Conservation (phyloP, 1,140 invertebrate species). For the Drosophila mauritiana region DNA sequence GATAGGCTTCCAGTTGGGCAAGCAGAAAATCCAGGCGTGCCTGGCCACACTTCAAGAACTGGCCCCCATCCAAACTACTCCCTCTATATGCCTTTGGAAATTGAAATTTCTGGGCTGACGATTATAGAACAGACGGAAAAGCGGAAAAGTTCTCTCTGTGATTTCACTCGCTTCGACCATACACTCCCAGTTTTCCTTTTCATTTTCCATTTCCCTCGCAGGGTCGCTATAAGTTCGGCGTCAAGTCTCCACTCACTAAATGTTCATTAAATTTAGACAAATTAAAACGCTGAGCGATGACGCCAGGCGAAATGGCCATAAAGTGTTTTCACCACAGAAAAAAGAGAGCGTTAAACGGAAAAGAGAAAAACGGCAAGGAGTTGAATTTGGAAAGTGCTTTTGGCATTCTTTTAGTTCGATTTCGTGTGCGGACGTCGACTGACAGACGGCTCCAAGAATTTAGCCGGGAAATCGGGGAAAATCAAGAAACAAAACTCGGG, state of each 20-base stretch:
- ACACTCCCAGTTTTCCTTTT: constrained; percentile 12
- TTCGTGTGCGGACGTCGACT: constrained; percentile 65
- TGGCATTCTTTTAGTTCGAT: constrained; percentile 78
- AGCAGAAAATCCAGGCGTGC: constrained; percentile 37
- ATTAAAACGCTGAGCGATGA: constrained; percentile 62
- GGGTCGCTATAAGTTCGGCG: constrained; percentile 1
- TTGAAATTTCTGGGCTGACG: constrained; percentile 48
- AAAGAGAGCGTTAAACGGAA: constrained; percentile 24
- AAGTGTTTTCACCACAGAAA: constrained; percentile 23
- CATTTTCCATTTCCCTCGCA: not conserved
- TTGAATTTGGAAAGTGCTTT: constrained; percentile 73
- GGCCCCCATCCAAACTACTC: constrained; percentile 23
- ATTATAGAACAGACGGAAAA: constrained; percentile 30
- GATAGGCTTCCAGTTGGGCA: constrained; percentile 2
- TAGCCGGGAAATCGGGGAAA: constrained; percentile 32
- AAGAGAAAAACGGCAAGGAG: constrained; percentile 57
- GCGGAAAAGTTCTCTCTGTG: constrained; percentile 26
- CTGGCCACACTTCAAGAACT: constrained; percentile 43
- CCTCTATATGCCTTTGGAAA: constrained; percentile 52
- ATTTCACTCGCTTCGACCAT: constrained; percentile 13
- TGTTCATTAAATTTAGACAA: constrained; percentile 75
- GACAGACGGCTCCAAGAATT: constrained; percentile 54
- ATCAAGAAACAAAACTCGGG: constrained; percentile 7
- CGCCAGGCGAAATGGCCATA: constrained; percentile 60
- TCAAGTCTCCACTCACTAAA: constrained; percentile 43